A percentile compares a stretch with the other conserved stretches of the same genome.
Conservation (phyloP, 2,113 vertebrate species). For the Podocnemis expansa region DNA sequence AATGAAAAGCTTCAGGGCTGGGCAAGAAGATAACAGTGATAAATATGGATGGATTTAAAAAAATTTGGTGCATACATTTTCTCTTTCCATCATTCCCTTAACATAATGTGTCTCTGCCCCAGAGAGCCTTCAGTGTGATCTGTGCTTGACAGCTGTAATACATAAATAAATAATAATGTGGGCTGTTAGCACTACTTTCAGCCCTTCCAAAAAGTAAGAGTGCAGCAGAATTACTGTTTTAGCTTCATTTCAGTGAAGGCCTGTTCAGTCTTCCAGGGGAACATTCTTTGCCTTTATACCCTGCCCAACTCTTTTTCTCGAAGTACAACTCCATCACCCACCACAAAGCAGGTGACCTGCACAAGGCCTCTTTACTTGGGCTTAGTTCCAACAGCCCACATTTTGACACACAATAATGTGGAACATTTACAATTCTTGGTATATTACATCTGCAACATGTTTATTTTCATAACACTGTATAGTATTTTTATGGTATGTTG, state of each 20-base stretch:
- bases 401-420: not conserved
- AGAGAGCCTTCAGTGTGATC: not conserved
- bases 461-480: not conserved
- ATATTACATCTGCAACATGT: not conserved
- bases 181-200: not conserved
- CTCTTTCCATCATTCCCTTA: not conserved
- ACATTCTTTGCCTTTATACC: not conserved
- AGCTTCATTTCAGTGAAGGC: not conserved
- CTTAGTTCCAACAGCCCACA: not conserved
- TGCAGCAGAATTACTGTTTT: not conserved
- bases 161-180: not conserved
- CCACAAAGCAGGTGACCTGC: not conserved
- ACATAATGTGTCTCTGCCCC: not conserved
- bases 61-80: not conserved
- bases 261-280: not conserved
- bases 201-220: not conserved
- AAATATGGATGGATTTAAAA: not conserved
- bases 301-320: not conserved
- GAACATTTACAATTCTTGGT: not conserved
- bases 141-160: not conserved
- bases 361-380: not conserved
- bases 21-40: not conserved
- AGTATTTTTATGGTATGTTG: not conserved
- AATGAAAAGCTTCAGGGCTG: not conserved
- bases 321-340: not conserved